Evolutionary conservation across 2,113 vertebrate species (phyloP).

Genomic region (Lepisosteus oculatus): DNA sequence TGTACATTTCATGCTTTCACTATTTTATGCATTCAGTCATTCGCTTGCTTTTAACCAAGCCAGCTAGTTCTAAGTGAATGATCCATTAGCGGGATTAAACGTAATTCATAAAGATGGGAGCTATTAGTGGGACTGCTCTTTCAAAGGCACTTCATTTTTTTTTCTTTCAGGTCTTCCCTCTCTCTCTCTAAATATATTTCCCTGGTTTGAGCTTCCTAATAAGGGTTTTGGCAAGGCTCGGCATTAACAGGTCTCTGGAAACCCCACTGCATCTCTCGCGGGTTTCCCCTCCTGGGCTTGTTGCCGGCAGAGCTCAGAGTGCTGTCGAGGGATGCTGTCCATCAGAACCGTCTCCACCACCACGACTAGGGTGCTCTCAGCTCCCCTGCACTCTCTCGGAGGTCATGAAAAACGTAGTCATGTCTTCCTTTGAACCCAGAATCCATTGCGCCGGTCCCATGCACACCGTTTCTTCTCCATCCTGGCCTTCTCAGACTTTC

Average conservation of each 20-base stretch:
- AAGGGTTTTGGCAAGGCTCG: constrained; percentile 28
- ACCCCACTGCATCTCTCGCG: too few species aligned
- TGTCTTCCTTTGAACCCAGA: too few species aligned
- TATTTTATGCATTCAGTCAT: constrained; percentile 7
- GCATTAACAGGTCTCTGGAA: not conserved
- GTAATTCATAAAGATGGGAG: constrained; percentile 23
- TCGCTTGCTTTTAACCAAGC: constrained; percentile 50
- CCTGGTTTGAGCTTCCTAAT: constrained; percentile 26
- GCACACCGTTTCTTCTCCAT: too few species aligned
- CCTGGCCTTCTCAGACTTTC: too few species aligned
- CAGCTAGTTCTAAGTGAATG: constrained; percentile 31
- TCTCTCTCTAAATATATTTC: constrained; percentile 30
- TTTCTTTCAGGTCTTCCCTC: constrained; percentile 26
- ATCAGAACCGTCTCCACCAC: too few species aligned
- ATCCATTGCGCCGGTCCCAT: too few species aligned
- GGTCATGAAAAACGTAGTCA: too few species aligned
- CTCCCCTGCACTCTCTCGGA: too few species aligned
- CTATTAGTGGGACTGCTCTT: constrained; percentile 14
- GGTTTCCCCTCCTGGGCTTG: too few species aligned
- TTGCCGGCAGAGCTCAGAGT: too few species aligned
- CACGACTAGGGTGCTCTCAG: too few species aligned
- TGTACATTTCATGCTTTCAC: not conserved
- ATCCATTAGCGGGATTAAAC: constrained; percentile 50
- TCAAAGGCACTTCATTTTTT: constrained; percentile 17
- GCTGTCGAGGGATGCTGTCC: too few species aligned